Evolutionary conservation across 2,888 invertebrate species (phyloP).

Genomic region (Agrotis segetum): DNA sequence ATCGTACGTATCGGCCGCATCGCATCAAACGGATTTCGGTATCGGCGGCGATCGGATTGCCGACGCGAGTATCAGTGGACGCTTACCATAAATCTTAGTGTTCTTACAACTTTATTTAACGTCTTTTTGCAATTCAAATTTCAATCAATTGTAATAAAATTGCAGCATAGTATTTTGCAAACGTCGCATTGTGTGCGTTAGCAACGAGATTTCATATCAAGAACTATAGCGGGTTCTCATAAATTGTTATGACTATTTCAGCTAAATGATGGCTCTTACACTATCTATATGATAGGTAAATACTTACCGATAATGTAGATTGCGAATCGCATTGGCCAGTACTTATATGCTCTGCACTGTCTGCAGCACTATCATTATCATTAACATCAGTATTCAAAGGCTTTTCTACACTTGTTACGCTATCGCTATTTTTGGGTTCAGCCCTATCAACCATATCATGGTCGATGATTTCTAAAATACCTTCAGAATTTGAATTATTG

Average conservation of each 20-base stretch:
- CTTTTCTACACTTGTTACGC: conserved; percentile 11
- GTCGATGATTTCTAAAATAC: conserved; percentile 45
- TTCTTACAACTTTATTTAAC: too few species aligned
- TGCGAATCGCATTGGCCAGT: conserved; percentile 2
- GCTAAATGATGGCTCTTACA: background rate
- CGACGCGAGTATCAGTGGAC: too few species aligned
- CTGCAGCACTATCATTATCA: conserved; percentile 30
- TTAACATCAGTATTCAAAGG: conserved; percentile 17
- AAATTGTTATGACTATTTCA: background rate
- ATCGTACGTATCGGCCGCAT: too few species aligned
- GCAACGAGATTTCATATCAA: conserved; percentile 4
- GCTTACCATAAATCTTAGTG: too few species aligned
- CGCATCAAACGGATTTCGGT: too few species aligned
- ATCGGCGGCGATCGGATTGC: too few species aligned
- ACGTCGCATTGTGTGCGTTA: background rate
- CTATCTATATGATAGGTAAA: background rate
- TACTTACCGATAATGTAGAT: conserved; percentile 48
- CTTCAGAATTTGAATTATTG: conserved; percentile 42
- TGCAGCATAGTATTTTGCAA: background rate
- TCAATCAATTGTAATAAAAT: background rate
- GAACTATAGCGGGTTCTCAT: background rate
- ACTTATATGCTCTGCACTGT: conserved; percentile 10
- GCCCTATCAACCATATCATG: conserved; percentile 35
- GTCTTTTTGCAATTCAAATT: background rate
- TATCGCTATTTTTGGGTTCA: conserved; percentile 34